Evolutionary conservation across 2,113 vertebrate genomes (phyloP).

Genomic region (Raja brachyura): DNA sequence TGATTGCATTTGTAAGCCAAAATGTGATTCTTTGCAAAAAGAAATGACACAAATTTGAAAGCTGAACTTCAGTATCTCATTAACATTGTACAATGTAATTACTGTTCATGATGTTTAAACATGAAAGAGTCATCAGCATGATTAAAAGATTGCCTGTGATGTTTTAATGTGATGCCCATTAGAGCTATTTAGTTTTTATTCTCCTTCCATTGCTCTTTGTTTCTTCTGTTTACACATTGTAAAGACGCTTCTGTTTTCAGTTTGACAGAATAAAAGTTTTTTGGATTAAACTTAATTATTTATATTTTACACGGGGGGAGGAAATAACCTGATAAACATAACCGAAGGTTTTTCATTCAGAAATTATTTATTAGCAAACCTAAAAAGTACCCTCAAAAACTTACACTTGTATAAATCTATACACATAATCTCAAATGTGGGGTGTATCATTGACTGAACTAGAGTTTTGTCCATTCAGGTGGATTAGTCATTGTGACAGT

Average conservation of each 20-base stretch:
- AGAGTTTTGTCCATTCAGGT: neutral
- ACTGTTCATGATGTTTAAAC: neutral
- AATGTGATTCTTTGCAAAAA: neutral
- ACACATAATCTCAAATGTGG: neutral
- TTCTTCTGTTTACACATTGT: neutral
- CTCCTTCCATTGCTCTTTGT: neutral
- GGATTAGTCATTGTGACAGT: neutral
- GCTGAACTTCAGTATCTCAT: neutral
- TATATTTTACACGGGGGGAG: neutral
- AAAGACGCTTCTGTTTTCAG: neutral
- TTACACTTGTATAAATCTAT: neutral
- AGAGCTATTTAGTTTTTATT: conserved; percentile 7
- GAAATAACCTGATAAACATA: neutral
- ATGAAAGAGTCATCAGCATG: neutral
- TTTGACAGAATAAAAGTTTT: neutral
- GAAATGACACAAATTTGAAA: neutral
- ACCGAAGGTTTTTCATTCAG: neutral
- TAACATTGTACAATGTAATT: conserved; percentile 14
- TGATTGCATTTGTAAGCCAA: neutral
- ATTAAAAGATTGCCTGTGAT: neutral
- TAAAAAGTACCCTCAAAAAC: neutral
- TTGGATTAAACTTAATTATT: neutral
- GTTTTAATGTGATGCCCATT: conserved; percentile 30
- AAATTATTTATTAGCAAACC: neutral
- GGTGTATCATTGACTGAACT: neutral